Conservation (phyloP, 2,797 vertebrate species). For the Poecilia wingei region DNA sequence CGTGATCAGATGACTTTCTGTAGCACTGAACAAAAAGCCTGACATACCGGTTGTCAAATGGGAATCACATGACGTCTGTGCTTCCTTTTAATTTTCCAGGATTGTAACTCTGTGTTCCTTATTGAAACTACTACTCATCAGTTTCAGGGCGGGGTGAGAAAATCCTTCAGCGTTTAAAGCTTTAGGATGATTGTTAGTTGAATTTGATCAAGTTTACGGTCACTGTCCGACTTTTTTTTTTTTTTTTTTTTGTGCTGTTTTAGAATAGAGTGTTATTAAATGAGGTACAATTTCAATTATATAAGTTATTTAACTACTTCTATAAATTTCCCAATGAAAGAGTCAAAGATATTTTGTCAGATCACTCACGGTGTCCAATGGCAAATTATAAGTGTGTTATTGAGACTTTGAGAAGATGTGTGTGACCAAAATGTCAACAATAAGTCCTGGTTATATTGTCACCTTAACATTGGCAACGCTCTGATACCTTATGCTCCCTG, state of each 20-base stretch:
- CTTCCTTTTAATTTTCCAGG: neutral
- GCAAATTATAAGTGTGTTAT: neutral
- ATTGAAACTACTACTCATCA: conserved; percentile 48
- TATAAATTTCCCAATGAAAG: neutral
- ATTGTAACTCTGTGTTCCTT: conserved; percentile 29
- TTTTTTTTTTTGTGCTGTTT: neutral
- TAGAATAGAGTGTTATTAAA: neutral
- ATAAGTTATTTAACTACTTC: neutral
- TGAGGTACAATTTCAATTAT: neutral
- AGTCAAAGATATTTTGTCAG: neutral
- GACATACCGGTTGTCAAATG: conserved; percentile 55
- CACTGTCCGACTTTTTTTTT: neutral
- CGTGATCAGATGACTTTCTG: conserved; percentile 47
- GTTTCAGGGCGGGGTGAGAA: conserved; percentile 25
- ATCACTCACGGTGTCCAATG: neutral
- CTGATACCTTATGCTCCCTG: neutral
- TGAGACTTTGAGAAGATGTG: neutral
- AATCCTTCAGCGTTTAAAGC: conserved; percentile 1
- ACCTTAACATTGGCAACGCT: neutral
- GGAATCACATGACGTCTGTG: conserved; percentile 58
- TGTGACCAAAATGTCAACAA: neutral
- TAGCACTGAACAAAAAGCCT: conserved; percentile 15
- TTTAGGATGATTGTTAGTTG: conserved; percentile 25
- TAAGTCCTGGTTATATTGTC: neutral
- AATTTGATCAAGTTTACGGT: neutral